Evolutionary conservation across 2,113 vertebrate genomes (phyloP), one percentile per base, ranked within the genome.

Genomic region (Pteruthius melanotis): DNA sequence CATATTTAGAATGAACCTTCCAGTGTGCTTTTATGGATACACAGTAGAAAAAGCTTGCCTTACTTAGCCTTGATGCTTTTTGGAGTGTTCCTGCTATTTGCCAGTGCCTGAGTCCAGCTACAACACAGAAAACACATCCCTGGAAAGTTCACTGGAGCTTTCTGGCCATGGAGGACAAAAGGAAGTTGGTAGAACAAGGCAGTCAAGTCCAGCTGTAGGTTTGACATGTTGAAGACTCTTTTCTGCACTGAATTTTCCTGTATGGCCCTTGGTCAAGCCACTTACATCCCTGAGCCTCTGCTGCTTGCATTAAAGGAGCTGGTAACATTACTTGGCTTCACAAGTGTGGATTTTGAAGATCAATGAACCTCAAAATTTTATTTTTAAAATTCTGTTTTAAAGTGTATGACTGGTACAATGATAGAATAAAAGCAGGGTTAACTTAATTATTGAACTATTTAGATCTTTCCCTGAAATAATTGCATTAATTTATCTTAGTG

Each of bases 11-110:
- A 59, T 0, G 4, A 79, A 3, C 5, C 27, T n/a, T 72, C 1
- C 1, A n/a, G 17, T 53, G 45, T 61, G 30, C 45, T 64, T 2
- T 0, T 37, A 12, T 11, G 21, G 22, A 13, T 14, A 2, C n/a
- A 22, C 13, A 37, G 39, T 12, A 52, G 74, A n/a, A 66, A 35
- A 37, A 39, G 14, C 23, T 87, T 61, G 13, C 10, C 15, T 70
- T 30, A 18, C 15, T 70, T 30, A 18, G 8, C 8, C 65, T 54
- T 54, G 28, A 1, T 56, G 44, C 3, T 53, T 66, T 69, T 49
- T 31, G 39, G 60, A 24, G 24, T 3, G 1, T 56, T 70, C 20
- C 28, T 70, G 37, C 39, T 81, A 1, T 42, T 69, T 61, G 13
- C 9, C 13, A 13, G 16, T 19, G 33, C 11, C 50, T 1, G 8